These are phyloP conservation scores for Ferdinandea cuprea DNA, from an alignment of 2,888 invertebrate species.

Conservation along the genomic window DNA sequence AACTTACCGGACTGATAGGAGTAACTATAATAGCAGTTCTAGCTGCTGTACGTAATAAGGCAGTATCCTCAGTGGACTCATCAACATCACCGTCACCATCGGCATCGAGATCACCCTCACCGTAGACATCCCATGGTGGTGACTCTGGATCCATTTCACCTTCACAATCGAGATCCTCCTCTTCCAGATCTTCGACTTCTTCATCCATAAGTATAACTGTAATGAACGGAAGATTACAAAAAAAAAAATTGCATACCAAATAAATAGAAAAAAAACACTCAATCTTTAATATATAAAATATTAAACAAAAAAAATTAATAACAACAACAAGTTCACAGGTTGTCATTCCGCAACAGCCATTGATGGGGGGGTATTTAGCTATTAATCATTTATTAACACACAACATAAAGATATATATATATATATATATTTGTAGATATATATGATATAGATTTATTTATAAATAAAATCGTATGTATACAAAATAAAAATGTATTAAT, in stretches of 20 bases:
- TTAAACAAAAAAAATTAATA: constrained; percentile 27
- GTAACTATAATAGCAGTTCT: constrained; percentile 84
- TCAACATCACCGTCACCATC: constrained; percentile 83
- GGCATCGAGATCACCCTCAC: constrained; percentile 82
- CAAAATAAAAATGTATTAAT: constrained; percentile 17
- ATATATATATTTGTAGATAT: background rate
- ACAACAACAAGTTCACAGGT: constrained; percentile 72
- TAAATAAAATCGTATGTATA: constrained; percentile 17
- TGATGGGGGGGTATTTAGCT: constrained; percentile 27
- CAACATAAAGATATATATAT: constrained; percentile 49
- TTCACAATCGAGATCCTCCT: constrained; percentile 83
- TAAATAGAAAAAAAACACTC: constrained; percentile 25
- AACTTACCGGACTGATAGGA: constrained; percentile 83
- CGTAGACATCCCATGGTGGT: constrained; percentile 83
- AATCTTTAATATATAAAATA: constrained; percentile 10
- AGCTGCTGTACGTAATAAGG: constrained; percentile 84
- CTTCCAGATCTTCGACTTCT: constrained; percentile 83
- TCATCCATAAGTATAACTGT: constrained; percentile 83
- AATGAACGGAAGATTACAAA: constrained; percentile 56
- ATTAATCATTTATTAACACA: constrained; percentile 10
- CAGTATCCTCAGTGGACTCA: constrained; percentile 84
- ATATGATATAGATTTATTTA: constrained; percentile 21
- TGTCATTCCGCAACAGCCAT: constrained; percentile 74
- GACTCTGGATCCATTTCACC: constrained; percentile 83
- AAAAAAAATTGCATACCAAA: constrained; percentile 48